Evolutionary conservation across 1,140 invertebrate species (phyloP).

Genomic region (Hyposmocoma kahamanoa): DNA sequence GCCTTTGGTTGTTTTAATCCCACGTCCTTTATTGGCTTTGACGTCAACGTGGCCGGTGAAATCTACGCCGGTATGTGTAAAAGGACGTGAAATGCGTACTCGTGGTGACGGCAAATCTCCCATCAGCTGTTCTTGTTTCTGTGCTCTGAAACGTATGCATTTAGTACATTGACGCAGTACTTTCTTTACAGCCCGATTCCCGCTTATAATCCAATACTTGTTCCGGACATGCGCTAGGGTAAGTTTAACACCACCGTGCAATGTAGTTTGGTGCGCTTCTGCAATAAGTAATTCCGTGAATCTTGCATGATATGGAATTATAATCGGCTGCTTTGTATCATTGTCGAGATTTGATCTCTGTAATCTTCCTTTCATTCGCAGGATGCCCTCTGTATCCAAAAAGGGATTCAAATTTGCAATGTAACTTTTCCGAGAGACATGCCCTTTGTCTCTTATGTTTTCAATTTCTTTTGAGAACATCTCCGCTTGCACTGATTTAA

Average conservation of each 20-base stretch:
- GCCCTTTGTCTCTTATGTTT: no score
- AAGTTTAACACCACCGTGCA: constrained; percentile 14
- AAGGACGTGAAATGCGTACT: no score
- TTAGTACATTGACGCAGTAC: no score
- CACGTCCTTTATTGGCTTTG: no score
- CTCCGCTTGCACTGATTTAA: constrained; percentile 12
- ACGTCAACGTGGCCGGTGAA: no score
- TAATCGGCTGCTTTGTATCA: no score
- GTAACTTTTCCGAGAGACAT: constrained; percentile 11
- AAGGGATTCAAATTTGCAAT: constrained; percentile 35
- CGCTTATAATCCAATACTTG: no score
- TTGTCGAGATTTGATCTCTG: constrained; percentile 17
- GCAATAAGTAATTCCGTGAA: constrained; percentile 13
- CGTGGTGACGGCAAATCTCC: constrained; percentile 13
- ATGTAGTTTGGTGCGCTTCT: constrained; percentile 11
- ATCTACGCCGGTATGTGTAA: no score
- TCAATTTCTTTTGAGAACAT: constrained; percentile 10
- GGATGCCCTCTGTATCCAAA: constrained; percentile 34
- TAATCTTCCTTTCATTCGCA: constrained; percentile 49
- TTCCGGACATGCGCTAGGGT: no score
- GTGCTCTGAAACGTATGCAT: constrained; percentile 11
- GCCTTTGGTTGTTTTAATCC: no score
- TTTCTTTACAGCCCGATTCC: no score
- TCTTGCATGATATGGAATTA: constrained; percentile 5
- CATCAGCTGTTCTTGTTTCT: constrained; percentile 17